These are phyloP conservation scores for Bradypodion pumilum DNA, from an alignment of 2,797 vertebrate species.

Conservation along the genomic window DNA sequence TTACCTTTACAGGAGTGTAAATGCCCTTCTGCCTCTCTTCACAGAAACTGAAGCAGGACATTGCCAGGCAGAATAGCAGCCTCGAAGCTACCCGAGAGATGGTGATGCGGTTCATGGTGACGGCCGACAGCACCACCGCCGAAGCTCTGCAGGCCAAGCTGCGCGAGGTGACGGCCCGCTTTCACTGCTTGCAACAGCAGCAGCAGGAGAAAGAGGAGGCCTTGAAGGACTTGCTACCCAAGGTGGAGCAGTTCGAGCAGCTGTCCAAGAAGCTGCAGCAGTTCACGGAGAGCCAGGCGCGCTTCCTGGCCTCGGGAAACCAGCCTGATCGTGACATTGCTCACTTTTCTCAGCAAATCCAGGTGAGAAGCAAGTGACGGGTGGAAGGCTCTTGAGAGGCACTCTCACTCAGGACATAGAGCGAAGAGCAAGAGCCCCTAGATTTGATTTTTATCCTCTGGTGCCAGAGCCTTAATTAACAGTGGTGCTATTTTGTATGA, in stretches of 20 bases:
- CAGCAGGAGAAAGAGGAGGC: conserved; percentile 83
- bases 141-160: conserved; percentile 84
- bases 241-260: conserved; percentile 89
- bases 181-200: conserved; percentile 79
- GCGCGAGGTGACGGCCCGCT: conserved; percentile 80
- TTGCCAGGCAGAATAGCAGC: conserved; percentile 89
- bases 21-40: neutral
- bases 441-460: too few species aligned
- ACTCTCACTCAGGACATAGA: neutral
- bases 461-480: too few species aligned
- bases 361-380: conserved; percentile 75
- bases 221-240: conserved; percentile 86
- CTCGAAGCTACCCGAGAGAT: conserved; percentile 91
- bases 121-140: conserved; percentile 82
- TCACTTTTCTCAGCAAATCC: conserved; percentile 89
- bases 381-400: neutral
- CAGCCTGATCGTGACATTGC: conserved; percentile 88
- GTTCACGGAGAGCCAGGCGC: conserved; percentile 83
- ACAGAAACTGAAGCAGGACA: conserved; percentile 95
- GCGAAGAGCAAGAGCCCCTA: too few species aligned
- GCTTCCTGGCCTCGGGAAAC: conserved; percentile 83
- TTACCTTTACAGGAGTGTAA: too few species aligned
- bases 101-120: conserved; percentile 85
- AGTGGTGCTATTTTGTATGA: too few species aligned
- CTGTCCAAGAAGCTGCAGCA: conserved; percentile 82